phyloP scores from a whole-genome alignment of 1,140 invertebrate species.

The Doryteuthis pealeii region DNA sequence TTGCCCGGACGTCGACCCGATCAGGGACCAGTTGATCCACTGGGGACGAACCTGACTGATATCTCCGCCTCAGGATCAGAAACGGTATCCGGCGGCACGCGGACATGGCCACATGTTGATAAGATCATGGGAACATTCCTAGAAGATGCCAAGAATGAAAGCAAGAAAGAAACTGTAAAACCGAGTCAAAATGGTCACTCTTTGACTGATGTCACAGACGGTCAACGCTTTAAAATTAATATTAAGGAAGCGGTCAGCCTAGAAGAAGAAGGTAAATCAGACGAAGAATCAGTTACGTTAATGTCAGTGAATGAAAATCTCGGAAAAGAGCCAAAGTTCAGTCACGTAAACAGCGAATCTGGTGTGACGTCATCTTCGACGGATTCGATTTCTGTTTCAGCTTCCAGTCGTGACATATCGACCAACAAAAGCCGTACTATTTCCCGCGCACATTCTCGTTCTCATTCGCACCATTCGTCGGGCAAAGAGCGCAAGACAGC shows the following conservation, averaged over 20 bases:
- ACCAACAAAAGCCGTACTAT: neutral
- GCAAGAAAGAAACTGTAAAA: neutral
- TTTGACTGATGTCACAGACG: neutral
- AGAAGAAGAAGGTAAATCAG: neutral
- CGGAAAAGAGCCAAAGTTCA: neutral
- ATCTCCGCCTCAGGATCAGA: neutral
- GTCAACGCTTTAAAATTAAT: neutral
- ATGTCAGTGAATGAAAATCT: neutral
- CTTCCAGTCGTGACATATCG: neutral
- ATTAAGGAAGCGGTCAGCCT: neutral
- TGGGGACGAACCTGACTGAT: neutral
- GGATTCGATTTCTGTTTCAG: neutral
- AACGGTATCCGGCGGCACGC: neutral
- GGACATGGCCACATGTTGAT: neutral
- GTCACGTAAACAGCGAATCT: neutral
- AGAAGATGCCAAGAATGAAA: neutral
- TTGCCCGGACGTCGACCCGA: neutral
- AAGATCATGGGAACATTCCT: too few relatives aligned
- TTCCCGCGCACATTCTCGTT: too few relatives aligned
- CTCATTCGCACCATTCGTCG: too few relatives aligned
- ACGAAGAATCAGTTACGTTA: neutral
- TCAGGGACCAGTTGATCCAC: neutral
- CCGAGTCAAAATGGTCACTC: neutral
- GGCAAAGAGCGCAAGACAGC: neutral
- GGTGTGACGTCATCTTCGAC: neutral